A percentile compares a stretch with the other conserved stretches of the same genome.
These are phyloP conservation scores for Loripinus fragilis DNA, from an alignment of 2,888 invertebrate genomes.

Conservation along the genomic window DNA sequence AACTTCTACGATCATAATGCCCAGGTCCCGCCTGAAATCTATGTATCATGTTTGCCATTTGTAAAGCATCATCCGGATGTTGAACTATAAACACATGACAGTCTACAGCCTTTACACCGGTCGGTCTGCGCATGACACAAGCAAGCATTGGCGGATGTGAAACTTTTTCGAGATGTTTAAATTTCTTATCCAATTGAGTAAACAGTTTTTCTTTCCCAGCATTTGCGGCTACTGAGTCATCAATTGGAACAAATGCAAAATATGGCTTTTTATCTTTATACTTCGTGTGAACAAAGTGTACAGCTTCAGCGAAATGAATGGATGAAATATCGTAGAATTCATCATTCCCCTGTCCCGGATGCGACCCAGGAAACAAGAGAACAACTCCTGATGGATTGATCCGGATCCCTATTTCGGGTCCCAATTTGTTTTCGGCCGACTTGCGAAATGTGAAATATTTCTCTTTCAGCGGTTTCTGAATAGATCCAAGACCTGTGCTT, in stretches of 20 bases:
- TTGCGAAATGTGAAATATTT: conserved; percentile 96
- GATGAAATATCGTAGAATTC: conserved; percentile 86
- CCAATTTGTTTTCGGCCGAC: conserved; percentile 65
- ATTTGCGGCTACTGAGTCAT: conserved; percentile 69
- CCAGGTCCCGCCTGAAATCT: conserved; percentile 55
- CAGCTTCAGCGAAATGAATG: conserved; percentile 82
- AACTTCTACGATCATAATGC: conserved; percentile 34
- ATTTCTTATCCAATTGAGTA: conserved; percentile 97
- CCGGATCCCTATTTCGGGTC: conserved; percentile 84
- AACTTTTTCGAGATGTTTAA: conserved; percentile 95
- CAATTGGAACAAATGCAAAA: conserved; percentile 88
- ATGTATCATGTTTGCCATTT: conserved; percentile 57
- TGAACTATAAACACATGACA: conserved; percentile 97
- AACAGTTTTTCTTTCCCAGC: conserved; percentile 85
- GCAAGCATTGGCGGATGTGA: conserved; percentile 98
- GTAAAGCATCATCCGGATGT: conserved; percentile 65
- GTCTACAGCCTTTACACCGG: conserved; percentile 98
- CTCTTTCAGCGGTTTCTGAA: conserved; percentile 98
- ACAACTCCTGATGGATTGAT: conserved; percentile 94
- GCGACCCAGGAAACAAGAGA: conserved; percentile 97
- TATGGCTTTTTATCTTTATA: conserved; percentile 83
- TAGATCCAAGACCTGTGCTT: conserved; percentile 98
- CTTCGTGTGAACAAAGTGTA: conserved; percentile 75
- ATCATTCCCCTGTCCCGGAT: conserved; percentile 94
- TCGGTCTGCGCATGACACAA: conserved; percentile 96